These are phyloP conservation scores for Phortica okadai DNA, from an alignment of 2,888 invertebrate species.

Conservation along the genomic window DNA sequence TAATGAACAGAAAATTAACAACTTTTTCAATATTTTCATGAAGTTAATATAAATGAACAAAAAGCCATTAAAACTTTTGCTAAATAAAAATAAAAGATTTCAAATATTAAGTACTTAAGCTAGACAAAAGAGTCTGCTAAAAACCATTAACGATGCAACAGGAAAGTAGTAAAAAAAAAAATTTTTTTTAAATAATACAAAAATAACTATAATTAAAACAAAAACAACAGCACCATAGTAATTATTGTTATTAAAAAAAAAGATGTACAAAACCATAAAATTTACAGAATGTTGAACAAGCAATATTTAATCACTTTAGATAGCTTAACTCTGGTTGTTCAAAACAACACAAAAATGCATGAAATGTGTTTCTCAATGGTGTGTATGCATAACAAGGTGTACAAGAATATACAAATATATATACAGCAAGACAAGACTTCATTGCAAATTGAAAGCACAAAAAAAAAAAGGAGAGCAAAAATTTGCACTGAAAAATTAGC, in stretches of 20 bases:
- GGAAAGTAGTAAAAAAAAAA: background rate
- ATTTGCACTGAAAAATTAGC: background rate
- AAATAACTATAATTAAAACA: background rate
- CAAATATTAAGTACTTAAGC: background rate
- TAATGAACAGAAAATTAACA: background rate
- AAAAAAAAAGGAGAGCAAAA: background rate
- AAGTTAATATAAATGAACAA: background rate
- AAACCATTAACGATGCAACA: background rate
- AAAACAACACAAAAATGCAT: constrained; percentile 31
- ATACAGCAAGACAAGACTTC: background rate
- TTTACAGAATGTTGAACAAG: constrained; percentile 20
- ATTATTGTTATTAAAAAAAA: background rate
- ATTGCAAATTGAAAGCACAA: too few relatives aligned
- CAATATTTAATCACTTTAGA: constrained; percentile 26
- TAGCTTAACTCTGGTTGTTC: constrained; percentile 20
- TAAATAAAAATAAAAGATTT: background rate
- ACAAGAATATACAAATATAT: background rate
- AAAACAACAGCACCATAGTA: background rate
- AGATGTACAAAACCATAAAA: constrained; percentile 14
- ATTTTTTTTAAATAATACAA: background rate
- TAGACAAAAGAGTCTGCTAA: background rate
- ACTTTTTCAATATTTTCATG: background rate
- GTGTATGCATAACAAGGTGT: background rate
- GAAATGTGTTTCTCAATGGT: constrained; percentile 29
- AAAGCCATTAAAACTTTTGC: constrained; percentile 6